These are phyloP conservation scores for Eudemis profundana DNA, from an alignment of 2,888 invertebrate genomes.

Conservation along the genomic window DNA sequence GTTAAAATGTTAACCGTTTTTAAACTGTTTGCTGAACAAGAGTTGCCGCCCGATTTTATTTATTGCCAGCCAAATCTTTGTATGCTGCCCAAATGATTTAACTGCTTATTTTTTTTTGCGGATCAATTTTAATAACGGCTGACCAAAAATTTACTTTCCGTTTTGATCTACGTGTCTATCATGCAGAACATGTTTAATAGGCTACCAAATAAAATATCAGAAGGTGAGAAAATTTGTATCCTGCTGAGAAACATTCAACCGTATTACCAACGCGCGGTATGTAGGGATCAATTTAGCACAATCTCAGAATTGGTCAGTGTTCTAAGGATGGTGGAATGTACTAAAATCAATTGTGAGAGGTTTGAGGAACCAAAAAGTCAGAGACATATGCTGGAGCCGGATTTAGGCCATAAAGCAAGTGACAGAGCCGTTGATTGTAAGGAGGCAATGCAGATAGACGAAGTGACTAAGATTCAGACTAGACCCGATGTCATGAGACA, in stretches of 20 bases:
- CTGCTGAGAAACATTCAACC: conserved; percentile 13
- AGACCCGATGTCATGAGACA: not conserved
- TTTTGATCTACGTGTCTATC: conserved; percentile 27
- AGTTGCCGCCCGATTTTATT: too few relatives aligned
- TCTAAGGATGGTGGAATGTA: not conserved
- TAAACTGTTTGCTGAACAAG: too few relatives aligned
- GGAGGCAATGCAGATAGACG: not conserved
- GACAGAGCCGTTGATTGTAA: not conserved
- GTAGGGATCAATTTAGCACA: conserved; percentile 15
- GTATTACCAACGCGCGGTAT: conserved; percentile 4
- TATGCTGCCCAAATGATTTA: too few relatives aligned
- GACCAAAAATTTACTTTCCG: too few relatives aligned
- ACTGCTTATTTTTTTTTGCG: too few relatives aligned
- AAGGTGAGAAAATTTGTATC: conserved; percentile 6
- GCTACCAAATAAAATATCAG: conserved; percentile 2
- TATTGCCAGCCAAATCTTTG: too few relatives aligned
- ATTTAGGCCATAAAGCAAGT: not conserved
- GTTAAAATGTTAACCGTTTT: too few relatives aligned
- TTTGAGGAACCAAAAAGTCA: not conserved
- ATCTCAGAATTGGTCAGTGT: conserved; percentile 8
- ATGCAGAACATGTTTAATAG: conserved; percentile 42
- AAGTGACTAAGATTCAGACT: not conserved
- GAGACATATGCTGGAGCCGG: not conserved
- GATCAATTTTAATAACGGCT: too few relatives aligned
- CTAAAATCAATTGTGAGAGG: conserved; percentile 2